A percentile compares a stretch with the other conserved stretches of the same genome.
phyloP scores from a whole-genome alignment of 2,888 invertebrate species.

The Apantesis nais region DNA sequence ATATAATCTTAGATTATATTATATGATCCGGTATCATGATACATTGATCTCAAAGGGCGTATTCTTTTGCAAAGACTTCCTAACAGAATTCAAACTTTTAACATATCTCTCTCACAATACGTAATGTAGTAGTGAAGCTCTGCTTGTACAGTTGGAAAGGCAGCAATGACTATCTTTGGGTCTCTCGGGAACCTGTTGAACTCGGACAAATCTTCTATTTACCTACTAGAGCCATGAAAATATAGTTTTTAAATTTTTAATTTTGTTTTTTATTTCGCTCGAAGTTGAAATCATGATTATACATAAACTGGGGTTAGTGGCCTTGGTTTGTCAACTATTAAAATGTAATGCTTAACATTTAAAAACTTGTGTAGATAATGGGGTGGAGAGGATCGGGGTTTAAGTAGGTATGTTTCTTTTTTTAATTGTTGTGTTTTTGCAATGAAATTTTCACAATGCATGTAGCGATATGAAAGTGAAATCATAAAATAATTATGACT shows the following conservation, averaged over 20 bases:
- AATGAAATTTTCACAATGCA: no score
- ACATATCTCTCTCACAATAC: slow-evolving; percentile 16
- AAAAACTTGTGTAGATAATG: no score
- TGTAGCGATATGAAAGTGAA: no score
- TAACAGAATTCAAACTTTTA: slow-evolving; percentile 14
- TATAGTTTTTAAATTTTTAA: background rate
- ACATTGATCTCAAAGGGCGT: background rate
- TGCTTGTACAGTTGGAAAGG: background rate
- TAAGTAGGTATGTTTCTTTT: no score
- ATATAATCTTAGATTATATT: no score
- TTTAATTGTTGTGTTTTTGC: no score
- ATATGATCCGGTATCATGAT: background rate
- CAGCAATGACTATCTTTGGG: background rate
- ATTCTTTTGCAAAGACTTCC: background rate
- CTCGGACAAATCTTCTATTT: slow-evolving; percentile 23
- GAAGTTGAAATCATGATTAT: no score
- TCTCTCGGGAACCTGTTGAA: slow-evolving; percentile 27
- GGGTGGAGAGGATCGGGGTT: no score
- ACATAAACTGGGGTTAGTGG: no score
- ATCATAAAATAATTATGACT: no score
- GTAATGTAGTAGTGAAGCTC: background rate
- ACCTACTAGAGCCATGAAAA: background rate
- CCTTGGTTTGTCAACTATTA: no score
- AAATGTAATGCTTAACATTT: no score
- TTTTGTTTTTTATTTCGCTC: background rate